A percentile compares a stretch with the other conserved stretches of the same genome.
phyloP scores from a whole-genome alignment of 2,888 invertebrate species.

The Teleogryllus oceanicus region DNA sequence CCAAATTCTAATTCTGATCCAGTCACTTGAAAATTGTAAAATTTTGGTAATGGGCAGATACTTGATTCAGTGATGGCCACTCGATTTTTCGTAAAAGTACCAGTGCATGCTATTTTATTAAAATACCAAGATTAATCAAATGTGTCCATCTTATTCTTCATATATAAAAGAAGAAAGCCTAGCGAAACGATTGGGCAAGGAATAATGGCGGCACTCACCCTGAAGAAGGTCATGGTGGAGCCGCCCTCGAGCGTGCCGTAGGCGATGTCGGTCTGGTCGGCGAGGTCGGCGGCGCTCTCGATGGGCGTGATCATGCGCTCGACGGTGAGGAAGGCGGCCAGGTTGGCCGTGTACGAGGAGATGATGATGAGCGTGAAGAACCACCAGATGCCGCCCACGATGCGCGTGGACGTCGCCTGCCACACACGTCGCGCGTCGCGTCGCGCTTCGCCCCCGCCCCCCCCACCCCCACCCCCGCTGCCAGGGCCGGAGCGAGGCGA shows the following conservation, averaged over 20 bases:
- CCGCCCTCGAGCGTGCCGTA: constrained; percentile 94
- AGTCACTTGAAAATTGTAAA: too few relatives aligned
- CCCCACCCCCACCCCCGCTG: too few relatives aligned
- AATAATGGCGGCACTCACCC: constrained; percentile 56
- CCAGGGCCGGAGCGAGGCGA: too few relatives aligned
- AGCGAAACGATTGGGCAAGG: not conserved
- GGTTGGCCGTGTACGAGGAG: constrained; percentile 95
- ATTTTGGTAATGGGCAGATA: too few relatives aligned
- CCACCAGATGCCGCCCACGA: constrained; percentile 98
- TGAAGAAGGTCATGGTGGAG: constrained; percentile 96
- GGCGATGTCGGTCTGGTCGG: constrained; percentile 86
- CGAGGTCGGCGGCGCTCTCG: constrained; percentile 91
- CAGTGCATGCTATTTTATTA: too few relatives aligned
- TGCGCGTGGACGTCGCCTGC: constrained; percentile 86
- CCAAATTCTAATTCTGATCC: too few relatives aligned
- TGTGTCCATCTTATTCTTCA: too few relatives aligned
- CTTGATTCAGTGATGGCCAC: too few relatives aligned
- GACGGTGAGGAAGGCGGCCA: constrained; percentile 97
- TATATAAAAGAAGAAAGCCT: too few relatives aligned
- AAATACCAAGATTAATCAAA: too few relatives aligned
- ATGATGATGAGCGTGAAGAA: constrained; percentile 98
- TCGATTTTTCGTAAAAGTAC: too few relatives aligned
- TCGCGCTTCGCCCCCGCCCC: not conserved
- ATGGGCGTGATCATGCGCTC: constrained; percentile 94
- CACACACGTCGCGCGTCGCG: not conserved